Evolutionary conservation across 2,113 vertebrate genomes (phyloP), one percentile per base, ranked within the genome.

Genomic region (Shinisaurus crocodilurus): DNA sequence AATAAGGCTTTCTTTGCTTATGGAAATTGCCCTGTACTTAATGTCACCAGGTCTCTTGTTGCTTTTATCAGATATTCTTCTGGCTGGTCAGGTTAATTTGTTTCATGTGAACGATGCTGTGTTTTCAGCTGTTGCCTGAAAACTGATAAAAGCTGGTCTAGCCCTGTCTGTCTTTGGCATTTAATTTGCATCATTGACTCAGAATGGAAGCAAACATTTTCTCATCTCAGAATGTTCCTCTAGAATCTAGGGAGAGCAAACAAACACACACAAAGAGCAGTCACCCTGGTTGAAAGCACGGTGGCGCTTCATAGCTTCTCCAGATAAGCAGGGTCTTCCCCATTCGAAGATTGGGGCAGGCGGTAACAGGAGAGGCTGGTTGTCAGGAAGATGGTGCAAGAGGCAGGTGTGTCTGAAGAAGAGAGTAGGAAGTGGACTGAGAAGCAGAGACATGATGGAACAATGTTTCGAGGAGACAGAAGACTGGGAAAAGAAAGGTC

Each of bases 311-410:
- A 80, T 85, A 88, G 9, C 85, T 43, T 54, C 48, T 48, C 40
- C 0, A 65, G 82, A 80, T 2, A 16, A 32, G 89, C 85, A 74
- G 0, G 85, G 29, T 83, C 63, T 0, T 69, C 85, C 7, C 85
- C 67, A 18, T 67, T 92, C 86, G 87, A 54, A 90, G 0, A 1
- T 77, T 7, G 70, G 79, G 74, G 91, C 69, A 25, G 48, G 15
- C 12, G 20, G 6, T 34, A 79, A 65, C 5, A 69, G 9, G 0
- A 3, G 32, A 77, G 67, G 88, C 8, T 63, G 60, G 48, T 18
- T 88, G 0, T 45, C 76, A 32, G 70, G 90, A 95, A 96, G 95
- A 8, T 89, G 90, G 74, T 89, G 84, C 93, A 60, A 32, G 77
- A 70, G 65, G 91, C 65, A 92, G 3, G 10, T 82, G 48, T 70